Evolutionary conservation across 2,113 vertebrate genomes (phyloP), one percentile per base, ranked within the genome.

Genomic region (Leptosomus discolor): DNA sequence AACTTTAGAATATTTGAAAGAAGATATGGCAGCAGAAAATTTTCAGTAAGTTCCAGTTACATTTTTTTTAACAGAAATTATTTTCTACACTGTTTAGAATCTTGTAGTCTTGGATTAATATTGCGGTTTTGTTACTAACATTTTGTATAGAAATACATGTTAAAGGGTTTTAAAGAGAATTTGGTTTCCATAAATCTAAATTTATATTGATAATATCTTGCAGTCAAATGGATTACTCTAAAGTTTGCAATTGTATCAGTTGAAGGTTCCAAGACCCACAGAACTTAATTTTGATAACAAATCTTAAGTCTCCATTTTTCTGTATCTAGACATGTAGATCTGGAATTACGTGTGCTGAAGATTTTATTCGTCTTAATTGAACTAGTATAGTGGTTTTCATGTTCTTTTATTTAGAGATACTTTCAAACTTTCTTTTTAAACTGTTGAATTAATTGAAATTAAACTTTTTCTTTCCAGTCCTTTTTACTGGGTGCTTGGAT

Each of bases 1-100:
- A 98, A 98, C 96, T 98, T 98, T 54, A 98, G 98, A 91, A 98
- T 98, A 97, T 98, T 98, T 98, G 98, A 99, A 97, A 98, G 98
- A 98, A 98, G 98, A 98, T 99, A 98, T 15, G 98, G 98, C 88
- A 99, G 98, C 97, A 97, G 98, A 96, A 99, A 99, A 97, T 98
- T 98, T 98, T 98, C 98, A 43, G 98, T 98, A 98, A 98, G 98
- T 98, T 92, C 56, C 48, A 77, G 37, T 85, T 92, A 53, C 36
- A 54, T 57, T n/a, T 69, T 92, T 85, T 68, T 78, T 15, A 76
- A 63, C 34, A 70, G 7, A 85, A 84, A 75, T 23, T 68, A 7
- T 54, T 78, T 69, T 65, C 34, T 70, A 12, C 4, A 0, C 29
- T n/a, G 11, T 56, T 91, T 68, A 30, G n/a, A 50, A 37, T 82